Percentiles rank a stretch among this genome's conserved stretches.
Conservation (phyloP, 2,113 vertebrate genomes). For the Ictalurus punctatus region DNA sequence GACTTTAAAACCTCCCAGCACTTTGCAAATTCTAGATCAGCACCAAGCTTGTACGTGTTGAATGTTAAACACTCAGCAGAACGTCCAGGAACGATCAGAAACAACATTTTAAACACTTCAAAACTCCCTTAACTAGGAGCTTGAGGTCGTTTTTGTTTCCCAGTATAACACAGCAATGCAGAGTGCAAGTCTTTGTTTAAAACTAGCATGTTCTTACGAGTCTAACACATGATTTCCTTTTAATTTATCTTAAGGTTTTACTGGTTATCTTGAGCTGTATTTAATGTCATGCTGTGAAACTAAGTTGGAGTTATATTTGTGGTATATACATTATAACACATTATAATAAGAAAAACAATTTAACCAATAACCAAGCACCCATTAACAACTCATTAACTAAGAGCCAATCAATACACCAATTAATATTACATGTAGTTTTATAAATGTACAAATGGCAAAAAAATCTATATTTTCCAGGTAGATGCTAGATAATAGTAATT, state of each 20-base stretch:
- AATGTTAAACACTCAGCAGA: neutral
- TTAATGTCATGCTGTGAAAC: neutral
- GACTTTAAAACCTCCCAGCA: neutral
- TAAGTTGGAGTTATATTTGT: neutral
- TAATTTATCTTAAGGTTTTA: neutral
- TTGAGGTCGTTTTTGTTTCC: neutral
- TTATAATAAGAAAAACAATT: neutral
- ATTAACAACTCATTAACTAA: neutral
- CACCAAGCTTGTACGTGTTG: neutral
- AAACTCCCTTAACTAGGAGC: neutral
- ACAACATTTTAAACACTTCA: neutral
- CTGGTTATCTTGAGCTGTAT: neutral
- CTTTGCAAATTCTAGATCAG: neutral
- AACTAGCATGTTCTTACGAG: neutral
- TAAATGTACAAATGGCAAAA: neutral
- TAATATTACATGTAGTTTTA: neutral
- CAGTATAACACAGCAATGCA: neutral
- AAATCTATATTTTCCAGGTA: neutral
- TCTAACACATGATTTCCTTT: neutral
- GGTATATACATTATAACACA: neutral
- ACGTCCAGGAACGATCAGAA: neutral
- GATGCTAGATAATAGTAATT: neutral
- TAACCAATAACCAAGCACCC: neutral
- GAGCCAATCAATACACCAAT: neutral
- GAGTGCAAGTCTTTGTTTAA: neutral